Base-by-base conservation (phyloP, 1,140 invertebrate genomes). In the Diabrotica undecimpunctata region DNA sequence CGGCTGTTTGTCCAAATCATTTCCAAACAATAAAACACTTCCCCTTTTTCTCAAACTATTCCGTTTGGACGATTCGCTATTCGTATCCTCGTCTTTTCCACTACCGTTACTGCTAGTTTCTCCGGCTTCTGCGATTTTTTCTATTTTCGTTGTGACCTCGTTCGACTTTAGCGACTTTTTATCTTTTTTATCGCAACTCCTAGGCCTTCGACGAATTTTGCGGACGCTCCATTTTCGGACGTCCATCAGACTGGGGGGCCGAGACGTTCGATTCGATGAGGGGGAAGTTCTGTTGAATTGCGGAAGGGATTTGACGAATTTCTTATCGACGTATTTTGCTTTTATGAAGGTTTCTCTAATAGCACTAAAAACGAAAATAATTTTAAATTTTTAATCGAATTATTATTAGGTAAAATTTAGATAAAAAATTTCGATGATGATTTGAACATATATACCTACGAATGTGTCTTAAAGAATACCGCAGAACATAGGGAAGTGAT, bases 291-390 rank as follows among this genome's bases (percentile, higher is more conserved):
- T 58, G 11, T 71, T 69, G 58, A 77, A 71, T 55, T 72, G 54
- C 10, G 72, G 70, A 11, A 83, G 66, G 36, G 79, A 77, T 61
- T 82, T 83, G 0, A 89, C 84, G 72, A 87, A 89, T 60, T 80
- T 81, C 54, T 81, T 80, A 61, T 89, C 86, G 11, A 91, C 85
- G 78, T 92, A 93, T 73, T 93, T 93, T 0, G 87, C 83, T 74
- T 88, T 89, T 51, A 93, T 92, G 88, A 89, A 93, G 11, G 84
- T 80, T 72, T 92, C 90, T 1, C 91, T 83, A 11, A 91, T 81
- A 6, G 83, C 81, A 10, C 87, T 89, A 71, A 9, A 65, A 72
- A 73, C 51, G 37, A 54, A 55, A 66, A 13, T 60, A 54, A 37
- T 58, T 64, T 41, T 46, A 37, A 7, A 64, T 14, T 55, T 63